Percentiles rank a stretch among this genome's conserved stretches.
Evolutionary conservation across 1,140 invertebrate genomes (phyloP).

Genomic region (Tribolium castaneum): DNA sequence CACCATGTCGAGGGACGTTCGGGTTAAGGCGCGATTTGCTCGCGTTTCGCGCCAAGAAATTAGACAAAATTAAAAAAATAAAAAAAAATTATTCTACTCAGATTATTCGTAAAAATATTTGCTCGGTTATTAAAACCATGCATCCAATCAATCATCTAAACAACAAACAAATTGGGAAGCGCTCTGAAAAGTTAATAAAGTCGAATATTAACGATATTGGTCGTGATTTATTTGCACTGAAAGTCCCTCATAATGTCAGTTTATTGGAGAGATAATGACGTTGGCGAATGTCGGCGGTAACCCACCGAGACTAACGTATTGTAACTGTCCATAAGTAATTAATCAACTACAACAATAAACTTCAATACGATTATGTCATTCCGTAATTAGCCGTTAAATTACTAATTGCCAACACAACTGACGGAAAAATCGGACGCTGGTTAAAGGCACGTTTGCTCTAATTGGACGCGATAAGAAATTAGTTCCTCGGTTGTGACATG

Average conservation of each 20-base stretch:
- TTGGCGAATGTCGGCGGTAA: constrained; percentile 9
- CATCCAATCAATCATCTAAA: constrained; percentile 2
- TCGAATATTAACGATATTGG: neutral
- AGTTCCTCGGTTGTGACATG: neutral
- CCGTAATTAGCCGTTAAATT: constrained; percentile 15
- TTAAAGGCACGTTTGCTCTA: neutral
- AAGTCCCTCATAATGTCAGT: constrained; percentile 8
- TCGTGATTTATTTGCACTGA: neutral
- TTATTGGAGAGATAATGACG: constrained; percentile 14
- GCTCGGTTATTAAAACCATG: neutral
- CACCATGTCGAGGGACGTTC: neutral
- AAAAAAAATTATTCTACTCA: too few relatives aligned
- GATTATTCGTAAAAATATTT: too few relatives aligned
- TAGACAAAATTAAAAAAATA: neutral
- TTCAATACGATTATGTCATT: constrained; percentile 24
- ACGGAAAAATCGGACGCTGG: neutral
- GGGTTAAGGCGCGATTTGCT: neutral
- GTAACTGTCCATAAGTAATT: constrained; percentile 32
- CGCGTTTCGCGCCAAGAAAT: neutral
- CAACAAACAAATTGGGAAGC: neutral
- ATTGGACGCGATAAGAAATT: constrained; percentile 5
- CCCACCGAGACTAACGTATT: constrained; percentile 26
- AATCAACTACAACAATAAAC: constrained; percentile 24
- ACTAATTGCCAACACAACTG: neutral
- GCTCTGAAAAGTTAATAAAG: constrained; percentile 21